Base-by-base conservation (phyloP, 1,140 invertebrate genomes). In the Dermatophagoides farinae region DNA sequence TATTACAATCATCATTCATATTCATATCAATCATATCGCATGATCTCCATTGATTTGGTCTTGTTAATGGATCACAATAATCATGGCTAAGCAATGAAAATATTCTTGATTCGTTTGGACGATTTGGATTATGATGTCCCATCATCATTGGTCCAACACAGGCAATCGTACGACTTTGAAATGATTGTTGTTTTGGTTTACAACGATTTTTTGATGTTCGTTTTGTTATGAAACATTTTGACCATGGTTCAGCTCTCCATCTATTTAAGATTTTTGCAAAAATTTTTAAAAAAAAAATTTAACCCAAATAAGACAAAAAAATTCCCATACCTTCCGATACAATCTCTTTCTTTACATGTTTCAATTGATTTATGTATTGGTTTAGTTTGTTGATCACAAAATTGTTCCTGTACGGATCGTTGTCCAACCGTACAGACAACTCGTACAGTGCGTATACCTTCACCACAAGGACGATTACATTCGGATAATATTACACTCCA, bases 261-360 rank as follows among this genome's bases (percentile, higher is more conserved):
- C 53, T 55, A 18, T 23, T 20, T 10, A 44, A 10, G 10, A 44
- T n/a, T 44, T 44, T n/a, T n/a, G 10, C 18, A 5, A 44, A 53
- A 53, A 25, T 14, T 31, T 16, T 10, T 10, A 51, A 25, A 39
- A 14, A 39, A 53, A 53, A 53, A n/a, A 22, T 53, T n/a, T 6
- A 39, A 53, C 14, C 18, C 9, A 55, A 22, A 9, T 10, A 57
- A 37, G 1, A 57, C 16, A 18, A 16, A 44, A 22, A 1, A 39
- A 52, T 16, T 23, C 2, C 50, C 41, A 49, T 62, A 67, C 66
- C 58, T 65, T 61, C 64, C 66, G n/a, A 49, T 39, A 57, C 66
- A 67, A 12, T 61, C 59, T 12, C 64, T 63, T 25, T 44, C 40
- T 39, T 65, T 67, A 43, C 66, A 67, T 14, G 57, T 46, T 55